phyloP scores from a whole-genome alignment of 2,797 vertebrate species.

The Apogon hyalosoma region DNA sequence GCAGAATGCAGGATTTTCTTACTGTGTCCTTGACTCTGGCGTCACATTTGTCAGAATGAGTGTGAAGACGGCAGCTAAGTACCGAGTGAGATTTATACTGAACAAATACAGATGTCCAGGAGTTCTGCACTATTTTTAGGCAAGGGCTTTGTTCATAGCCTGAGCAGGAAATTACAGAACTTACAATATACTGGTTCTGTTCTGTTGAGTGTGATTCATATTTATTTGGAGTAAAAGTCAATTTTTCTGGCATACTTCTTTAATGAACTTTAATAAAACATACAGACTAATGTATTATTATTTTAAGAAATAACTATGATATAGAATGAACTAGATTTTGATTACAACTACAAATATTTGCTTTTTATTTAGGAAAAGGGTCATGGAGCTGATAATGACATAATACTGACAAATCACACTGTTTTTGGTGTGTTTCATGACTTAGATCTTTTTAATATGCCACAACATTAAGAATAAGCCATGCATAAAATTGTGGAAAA shows the following conservation, averaged over 20 bases:
- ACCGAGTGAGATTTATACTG: background rate
- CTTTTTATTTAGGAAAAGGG: background rate
- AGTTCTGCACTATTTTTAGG: background rate
- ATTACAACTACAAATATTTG: background rate
- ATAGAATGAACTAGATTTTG: background rate
- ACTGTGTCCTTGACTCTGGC: conserved; percentile 41
- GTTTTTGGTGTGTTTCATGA: too few relatives aligned
- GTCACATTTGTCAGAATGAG: conserved; percentile 5
- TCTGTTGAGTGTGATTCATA: background rate
- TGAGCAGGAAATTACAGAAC: background rate
- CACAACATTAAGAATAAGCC: too few relatives aligned
- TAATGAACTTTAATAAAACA: background rate
- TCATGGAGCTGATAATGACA: background rate
- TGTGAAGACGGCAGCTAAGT: background rate
- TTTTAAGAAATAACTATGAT: background rate
- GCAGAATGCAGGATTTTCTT: conserved; percentile 32
- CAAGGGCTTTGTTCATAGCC: background rate
- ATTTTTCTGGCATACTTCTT: background rate
- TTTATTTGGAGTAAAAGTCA: background rate
- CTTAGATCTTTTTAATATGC: too few relatives aligned
- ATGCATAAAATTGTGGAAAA: too few relatives aligned
- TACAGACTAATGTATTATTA: too few relatives aligned
- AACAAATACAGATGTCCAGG: conserved; percentile 4
- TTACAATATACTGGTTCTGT: too few relatives aligned
- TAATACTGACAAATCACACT: too few relatives aligned